Base-by-base conservation (phyloP, 2,113 vertebrate genomes). In the Bubo bubo region DNA sequence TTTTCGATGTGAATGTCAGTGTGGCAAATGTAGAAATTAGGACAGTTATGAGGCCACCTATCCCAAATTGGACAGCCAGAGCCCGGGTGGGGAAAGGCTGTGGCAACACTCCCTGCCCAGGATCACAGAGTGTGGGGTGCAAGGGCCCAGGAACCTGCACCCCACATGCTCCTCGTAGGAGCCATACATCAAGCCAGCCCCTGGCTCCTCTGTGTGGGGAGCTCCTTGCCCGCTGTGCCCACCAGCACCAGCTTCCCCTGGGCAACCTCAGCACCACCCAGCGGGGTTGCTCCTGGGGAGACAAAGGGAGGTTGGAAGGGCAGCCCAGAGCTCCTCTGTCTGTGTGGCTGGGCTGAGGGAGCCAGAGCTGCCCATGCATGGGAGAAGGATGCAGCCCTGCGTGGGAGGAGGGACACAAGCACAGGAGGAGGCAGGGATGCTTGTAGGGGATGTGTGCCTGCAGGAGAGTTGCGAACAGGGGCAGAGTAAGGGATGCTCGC, bases 11-110 rank as follows among this genome's bases (percentile, higher is more conserved):
- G 53, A 82, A 23, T 12, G 27, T 30, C 70, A 64, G 62, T 1
- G 32, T 32, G 47, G 24, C 68, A 87, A 85, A 41, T 6, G 56
- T 30, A 87, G 93, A 94, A 94, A 94, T 93, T 47, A 64, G 94
- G 91, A 59, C 83, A 84, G 47, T 63, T 81, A 86, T 8, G 86
- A 97, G 89, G 86, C 35, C 84, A 87, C 32, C 37, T 59, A 24
- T 79, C 43, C 73, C 73, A 81, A 50, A 91, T 22, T 2, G 6
- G 63, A 24, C 63, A 49, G 43, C 9, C 0, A 5, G 52, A 83
- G 64, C 35, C 20, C 4, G 3, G 3, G 8, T 9, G 32, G 26
- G 35, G 39, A 73, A 56, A 34, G 66, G 74, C 71, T 3, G 6
- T 5, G 55, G 23, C 23, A 43, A 11, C 0, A 0, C 15, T 66